phyloP scores from a whole-genome alignment of 2,888 invertebrate species.

The Physocephala rufipes region DNA sequence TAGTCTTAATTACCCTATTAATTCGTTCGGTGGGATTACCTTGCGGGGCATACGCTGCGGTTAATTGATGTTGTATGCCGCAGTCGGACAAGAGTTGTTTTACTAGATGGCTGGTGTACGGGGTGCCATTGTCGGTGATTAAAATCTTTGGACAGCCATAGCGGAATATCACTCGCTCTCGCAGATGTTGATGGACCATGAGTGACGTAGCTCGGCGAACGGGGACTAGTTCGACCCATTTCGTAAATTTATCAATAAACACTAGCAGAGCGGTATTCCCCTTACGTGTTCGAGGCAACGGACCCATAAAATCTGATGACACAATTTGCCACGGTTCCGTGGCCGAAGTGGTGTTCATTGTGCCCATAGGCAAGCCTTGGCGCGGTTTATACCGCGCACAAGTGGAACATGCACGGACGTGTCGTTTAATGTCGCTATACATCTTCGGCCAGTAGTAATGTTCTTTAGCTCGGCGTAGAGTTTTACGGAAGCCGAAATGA shows the following conservation, averaged over 20 bases:
- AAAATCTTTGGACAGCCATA: slow-evolving; percentile 2
- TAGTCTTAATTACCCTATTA: neutral
- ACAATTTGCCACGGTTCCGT: neutral
- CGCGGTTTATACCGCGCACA: slow-evolving; percentile 1
- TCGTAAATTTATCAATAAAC: neutral
- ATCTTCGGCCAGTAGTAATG: slow-evolving; percentile 5
- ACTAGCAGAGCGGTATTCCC: neutral
- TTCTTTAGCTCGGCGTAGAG: neutral
- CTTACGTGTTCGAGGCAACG: neutral
- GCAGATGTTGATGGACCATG: neutral
- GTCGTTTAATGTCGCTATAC: neutral
- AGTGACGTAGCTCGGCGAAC: neutral
- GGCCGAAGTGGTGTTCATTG: neutral
- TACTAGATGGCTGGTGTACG: neutral
- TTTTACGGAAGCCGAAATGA: neutral
- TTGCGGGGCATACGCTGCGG: neutral
- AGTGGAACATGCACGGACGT: neutral
- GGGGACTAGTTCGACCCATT: slow-evolving; percentile 9
- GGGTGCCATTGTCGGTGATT: slow-evolving; percentile 10
- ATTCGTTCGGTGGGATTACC: neutral
- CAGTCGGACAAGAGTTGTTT: neutral
- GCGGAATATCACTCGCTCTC: slow-evolving; percentile 8
- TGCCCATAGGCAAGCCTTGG: neutral
- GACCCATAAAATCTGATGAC: neutral
- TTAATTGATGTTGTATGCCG: neutral